Evolutionary conservation across 2,797 vertebrate species (phyloP), one percentile per base, ranked within the genome.

Genomic region (Tragopan temminckii): DNA sequence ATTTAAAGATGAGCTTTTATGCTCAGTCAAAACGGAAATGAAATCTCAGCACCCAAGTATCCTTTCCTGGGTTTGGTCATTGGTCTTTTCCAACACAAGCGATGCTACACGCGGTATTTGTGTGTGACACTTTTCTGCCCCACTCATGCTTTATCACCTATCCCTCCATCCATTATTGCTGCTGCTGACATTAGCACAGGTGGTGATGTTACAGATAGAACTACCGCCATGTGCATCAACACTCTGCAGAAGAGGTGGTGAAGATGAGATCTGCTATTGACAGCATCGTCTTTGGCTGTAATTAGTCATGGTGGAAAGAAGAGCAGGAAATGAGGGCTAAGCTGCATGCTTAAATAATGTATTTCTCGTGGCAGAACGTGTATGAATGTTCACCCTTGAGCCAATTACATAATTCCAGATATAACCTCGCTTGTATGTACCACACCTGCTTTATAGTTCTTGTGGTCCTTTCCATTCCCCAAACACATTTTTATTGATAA

Each of bases 321-420:
- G 23, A 95, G 61, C 81, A 89, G 75, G 63, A 84, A 93, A 15
- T 48, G 85, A 94, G 86, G 82, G 50, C 83, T 90, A 50, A 86
- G 62, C 43, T 83, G 89, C 85, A 79, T 70, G 35, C 64, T 94
- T 95, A 94, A 96, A 94, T 94, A 92, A 80, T 82, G 12, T 36
- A 36, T 94, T 97, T 90, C 87, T 64, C 70, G 62, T 90, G 69
- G 84, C 84, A 95, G 93, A 84, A 71, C 85, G 62, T 89, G 66
- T 70, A 64, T 52, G 75, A 75, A 95, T 93, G 79, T 85, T 97
- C 80, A 95, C 94, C 85, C 95, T 68, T 95, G 75, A 97, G 89
- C 88, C 89, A 95, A 75, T 97, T 96, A 96, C 97, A 84, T 95
- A 90, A 93, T 97, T 95, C 69, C 53, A 72, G 61, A 19, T 97